A percentile compares a stretch with the other conserved stretches of the same genome.
phyloP scores from a whole-genome alignment of 2,797 vertebrate species.

The Notamacropus eugenii region DNA sequence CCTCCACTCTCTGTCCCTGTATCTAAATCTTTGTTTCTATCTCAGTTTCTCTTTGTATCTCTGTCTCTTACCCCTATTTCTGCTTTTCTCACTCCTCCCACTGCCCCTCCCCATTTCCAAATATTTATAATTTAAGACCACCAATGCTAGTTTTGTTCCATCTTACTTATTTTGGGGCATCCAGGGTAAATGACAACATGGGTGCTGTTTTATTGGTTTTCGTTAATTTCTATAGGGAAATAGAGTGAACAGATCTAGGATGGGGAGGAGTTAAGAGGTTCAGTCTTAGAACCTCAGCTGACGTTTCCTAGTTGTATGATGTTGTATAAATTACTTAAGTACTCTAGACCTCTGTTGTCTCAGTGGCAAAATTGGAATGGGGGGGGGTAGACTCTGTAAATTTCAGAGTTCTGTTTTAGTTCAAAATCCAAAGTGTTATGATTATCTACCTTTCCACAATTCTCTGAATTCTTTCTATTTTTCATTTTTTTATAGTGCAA shows the following conservation, averaged over 20 bases:
- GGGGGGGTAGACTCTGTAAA: background rate
- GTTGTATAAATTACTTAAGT: background rate
- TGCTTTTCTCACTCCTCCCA: background rate
- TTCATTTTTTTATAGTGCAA: background rate
- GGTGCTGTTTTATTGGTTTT: conserved; percentile 12
- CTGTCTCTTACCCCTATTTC: background rate
- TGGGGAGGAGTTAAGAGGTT: background rate
- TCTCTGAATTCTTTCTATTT: background rate
- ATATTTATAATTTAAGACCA: conserved; percentile 53
- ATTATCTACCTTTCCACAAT: background rate
- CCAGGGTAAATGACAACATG: conserved; percentile 22
- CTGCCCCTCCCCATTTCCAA: background rate
- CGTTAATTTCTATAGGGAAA: background rate
- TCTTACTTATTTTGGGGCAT: conserved; percentile 30
- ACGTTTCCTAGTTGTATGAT: background rate
- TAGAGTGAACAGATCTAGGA: background rate
- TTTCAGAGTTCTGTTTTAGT: background rate
- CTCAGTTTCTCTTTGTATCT: no score
- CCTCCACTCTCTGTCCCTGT: background rate
- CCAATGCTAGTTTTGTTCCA: conserved; percentile 42
- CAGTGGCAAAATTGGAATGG: background rate
- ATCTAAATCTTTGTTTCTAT: no score
- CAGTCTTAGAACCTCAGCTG: background rate
- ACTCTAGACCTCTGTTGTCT: background rate
- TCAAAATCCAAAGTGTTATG: background rate